These are phyloP conservation scores for Rhincodon typus DNA, from an alignment of 2,797 vertebrate species.

Conservation along the genomic window DNA sequence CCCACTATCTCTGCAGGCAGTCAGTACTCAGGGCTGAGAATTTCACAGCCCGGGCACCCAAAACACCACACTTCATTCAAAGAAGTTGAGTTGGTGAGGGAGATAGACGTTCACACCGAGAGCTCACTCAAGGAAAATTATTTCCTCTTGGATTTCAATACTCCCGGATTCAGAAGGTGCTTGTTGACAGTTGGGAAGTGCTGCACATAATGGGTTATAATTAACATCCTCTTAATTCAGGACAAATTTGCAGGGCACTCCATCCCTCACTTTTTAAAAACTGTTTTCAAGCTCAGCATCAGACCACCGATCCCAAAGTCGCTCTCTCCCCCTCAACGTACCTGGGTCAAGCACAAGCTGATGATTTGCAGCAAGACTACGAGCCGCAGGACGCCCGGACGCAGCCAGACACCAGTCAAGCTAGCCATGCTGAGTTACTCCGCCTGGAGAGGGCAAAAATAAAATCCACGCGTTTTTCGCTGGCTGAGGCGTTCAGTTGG, in stretches of 20 bases:
- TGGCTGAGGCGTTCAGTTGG: slow-evolving; percentile 7
- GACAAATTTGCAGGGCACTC: background rate
- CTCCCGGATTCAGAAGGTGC: background rate
- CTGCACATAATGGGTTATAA: background rate
- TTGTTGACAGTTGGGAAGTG: background rate
- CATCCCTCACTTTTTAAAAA: background rate
- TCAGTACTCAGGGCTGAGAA: background rate
- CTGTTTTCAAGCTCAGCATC: background rate
- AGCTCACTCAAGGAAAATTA: too few relatives aligned
- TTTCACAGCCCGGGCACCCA: background rate
- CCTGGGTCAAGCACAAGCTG: slow-evolving; percentile 79
- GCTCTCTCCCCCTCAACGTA: slow-evolving; percentile 62
- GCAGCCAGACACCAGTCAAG: slow-evolving; percentile 45
- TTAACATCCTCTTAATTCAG: background rate
- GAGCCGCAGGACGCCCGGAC: slow-evolving; percentile 49
- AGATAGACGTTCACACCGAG: background rate
- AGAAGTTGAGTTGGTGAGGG: background rate
- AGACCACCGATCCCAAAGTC: background rate
- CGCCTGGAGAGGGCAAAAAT: slow-evolving; percentile 41
- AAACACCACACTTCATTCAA: background rate
- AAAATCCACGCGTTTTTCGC: slow-evolving; percentile 46
- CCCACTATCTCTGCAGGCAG: background rate
- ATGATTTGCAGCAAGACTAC: slow-evolving; percentile 69
- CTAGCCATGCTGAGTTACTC: slow-evolving; percentile 60
- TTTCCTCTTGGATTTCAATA: background rate